Conservation (phyloP, 2,113 vertebrate genomes). For the Pedetes capensis region DNA sequence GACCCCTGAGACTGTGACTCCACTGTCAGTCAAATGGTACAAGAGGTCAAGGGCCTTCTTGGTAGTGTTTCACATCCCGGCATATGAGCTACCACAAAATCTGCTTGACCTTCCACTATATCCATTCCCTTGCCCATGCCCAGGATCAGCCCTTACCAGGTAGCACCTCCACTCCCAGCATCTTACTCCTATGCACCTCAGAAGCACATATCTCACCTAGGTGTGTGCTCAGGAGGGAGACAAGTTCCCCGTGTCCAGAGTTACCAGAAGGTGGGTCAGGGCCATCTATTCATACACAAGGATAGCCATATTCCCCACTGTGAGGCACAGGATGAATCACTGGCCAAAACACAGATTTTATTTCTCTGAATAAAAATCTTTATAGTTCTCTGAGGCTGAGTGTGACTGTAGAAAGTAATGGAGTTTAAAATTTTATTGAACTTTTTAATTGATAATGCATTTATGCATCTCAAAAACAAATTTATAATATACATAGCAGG, state of each 20-base stretch:
- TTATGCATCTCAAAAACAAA: not conserved
- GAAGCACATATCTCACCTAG: not conserved
- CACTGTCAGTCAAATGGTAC: not conserved
- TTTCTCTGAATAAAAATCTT: not conserved
- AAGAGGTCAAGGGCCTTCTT: not conserved
- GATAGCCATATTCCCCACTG: not conserved
- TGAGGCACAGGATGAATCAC: not conserved
- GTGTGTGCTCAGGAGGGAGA: not conserved
- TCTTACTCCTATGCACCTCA: not conserved
- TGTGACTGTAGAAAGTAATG: not conserved
- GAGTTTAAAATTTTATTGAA: not conserved
- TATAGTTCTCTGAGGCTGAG: not conserved
- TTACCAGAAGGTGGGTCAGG: slow-evolving; percentile 6
- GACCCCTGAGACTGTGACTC: not conserved
- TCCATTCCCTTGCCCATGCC: not conserved
- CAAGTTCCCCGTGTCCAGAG: not conserved
- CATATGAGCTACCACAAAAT: not conserved
- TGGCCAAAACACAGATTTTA: slow-evolving; percentile 9
- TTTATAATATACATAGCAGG: not conserved
- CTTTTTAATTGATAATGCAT: not conserved
- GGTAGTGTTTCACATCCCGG: not conserved
- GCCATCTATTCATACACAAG: slow-evolving; percentile 28
- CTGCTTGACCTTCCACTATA: not conserved
- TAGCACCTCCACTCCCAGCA: not conserved
- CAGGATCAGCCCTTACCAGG: not conserved